Evolutionary conservation across 1,140 invertebrate genomes (phyloP).

Genomic region (Drosophila biarmipes): DNA sequence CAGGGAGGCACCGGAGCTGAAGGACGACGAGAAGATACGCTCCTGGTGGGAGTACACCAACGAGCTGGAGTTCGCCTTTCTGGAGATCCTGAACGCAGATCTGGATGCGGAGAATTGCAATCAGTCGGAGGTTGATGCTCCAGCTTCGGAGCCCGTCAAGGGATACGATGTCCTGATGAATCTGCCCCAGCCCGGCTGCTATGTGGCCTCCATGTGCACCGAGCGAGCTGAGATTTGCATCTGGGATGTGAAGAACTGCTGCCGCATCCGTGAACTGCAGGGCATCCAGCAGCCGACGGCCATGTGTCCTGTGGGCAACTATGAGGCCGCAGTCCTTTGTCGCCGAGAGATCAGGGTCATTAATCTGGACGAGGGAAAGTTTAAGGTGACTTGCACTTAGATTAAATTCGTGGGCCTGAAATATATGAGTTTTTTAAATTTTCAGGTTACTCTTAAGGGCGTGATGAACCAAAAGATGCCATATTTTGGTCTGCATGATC

Average conservation of each 20-base stretch:
- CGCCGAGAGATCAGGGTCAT: conserved; percentile 92
- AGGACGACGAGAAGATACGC: conserved; percentile 74
- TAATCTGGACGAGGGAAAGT: conserved; percentile 90
- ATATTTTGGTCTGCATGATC: conserved; percentile 92
- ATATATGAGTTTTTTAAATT: background rate
- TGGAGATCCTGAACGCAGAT: conserved; percentile 74
- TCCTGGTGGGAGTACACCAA: conserved; percentile 75
- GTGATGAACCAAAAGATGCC: conserved; percentile 97
- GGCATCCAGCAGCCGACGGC: conserved; percentile 89
- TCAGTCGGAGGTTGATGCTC: conserved; percentile 3
- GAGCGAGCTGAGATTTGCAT: conserved; percentile 91
- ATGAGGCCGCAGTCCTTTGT: conserved; percentile 91
- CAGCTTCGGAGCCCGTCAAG: conserved; percentile 1
- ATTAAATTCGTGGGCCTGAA: no score
- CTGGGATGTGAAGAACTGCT: conserved; percentile 89
- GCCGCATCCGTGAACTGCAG: conserved; percentile 88
- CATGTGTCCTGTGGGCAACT: conserved; percentile 89
- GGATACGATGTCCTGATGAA: conserved; percentile 80
- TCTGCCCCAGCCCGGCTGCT: conserved; percentile 85
- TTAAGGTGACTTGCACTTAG: conserved; percentile 77
- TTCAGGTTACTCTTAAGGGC: conserved; percentile 88
- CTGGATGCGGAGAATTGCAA: conserved; percentile 55
- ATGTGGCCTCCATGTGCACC: conserved; percentile 90
- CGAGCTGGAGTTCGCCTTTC: conserved; percentile 77
- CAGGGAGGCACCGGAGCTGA: conserved; percentile 61